Conservation (phyloP, 2,888 invertebrate genomes). For the Polyommatus iphigenia region DNA sequence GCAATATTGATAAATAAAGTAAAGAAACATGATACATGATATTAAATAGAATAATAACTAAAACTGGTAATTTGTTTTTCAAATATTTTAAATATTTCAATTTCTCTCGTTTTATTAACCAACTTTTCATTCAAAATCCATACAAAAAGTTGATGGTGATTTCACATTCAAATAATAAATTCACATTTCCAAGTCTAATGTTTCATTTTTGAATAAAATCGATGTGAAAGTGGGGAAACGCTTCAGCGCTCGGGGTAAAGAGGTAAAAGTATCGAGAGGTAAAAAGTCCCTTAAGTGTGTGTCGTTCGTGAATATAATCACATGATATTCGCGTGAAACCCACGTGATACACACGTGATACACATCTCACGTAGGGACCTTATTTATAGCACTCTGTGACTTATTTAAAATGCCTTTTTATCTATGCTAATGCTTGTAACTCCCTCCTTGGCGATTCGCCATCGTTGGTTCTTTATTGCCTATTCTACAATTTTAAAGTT, state of each 20-base stretch:
- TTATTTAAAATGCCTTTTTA: constrained; percentile 34
- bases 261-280: constrained; percentile 20
- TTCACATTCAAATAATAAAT: constrained; percentile 16
- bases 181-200: constrained; percentile 23
- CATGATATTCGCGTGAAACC: background rate
- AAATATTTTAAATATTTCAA: background rate
- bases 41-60: too few species aligned
- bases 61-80: too few species aligned
- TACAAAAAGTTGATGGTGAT: constrained; percentile 1
- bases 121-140: background rate
- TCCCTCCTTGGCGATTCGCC: constrained; percentile 32
- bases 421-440: constrained; percentile 34
- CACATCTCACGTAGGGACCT: constrained; percentile 25
- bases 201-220: constrained; percentile 22
- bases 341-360: constrained; percentile 3
- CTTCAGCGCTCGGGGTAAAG: constrained; percentile 1
- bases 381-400: constrained; percentile 33
- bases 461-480: constrained; percentile 14
- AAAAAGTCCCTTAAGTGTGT: constrained; percentile 11
- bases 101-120: background rate
- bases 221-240: constrained; percentile 18
- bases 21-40: too few species aligned
- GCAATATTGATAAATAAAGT: background rate
- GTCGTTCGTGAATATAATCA: background rate
- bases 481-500: constrained; percentile 15